Base-by-base conservation (phyloP, 92 coral and sea anemone genomes). In the Parazoanthus swiftii region DNA sequence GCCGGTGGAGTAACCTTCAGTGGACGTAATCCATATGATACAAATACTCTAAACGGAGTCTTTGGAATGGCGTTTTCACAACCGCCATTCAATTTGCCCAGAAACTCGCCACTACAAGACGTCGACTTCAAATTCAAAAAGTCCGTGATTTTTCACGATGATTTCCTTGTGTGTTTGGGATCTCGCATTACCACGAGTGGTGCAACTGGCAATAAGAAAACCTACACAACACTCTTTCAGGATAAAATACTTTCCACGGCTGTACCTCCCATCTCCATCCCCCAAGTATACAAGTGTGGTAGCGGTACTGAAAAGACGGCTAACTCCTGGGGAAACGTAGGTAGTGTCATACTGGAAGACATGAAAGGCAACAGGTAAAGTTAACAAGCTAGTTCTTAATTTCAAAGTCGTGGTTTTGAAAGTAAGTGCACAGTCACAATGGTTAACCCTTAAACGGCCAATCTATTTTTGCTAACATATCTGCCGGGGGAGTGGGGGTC, bases 141-240 rank as follows among this genome's bases (percentile, higher is more conserved):
- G 66, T 58, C 66, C 23, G 66, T 58, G 66, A 15, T 58, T 58
- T 58, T 58, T 58, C 66, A 58, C 66, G 66, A 58, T 20, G 66
- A 58, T 20, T 58, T 58, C 23, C 66, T 58, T 14, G 66, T 58
- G 66, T 58, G 66, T 20, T 2, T 58, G 76, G 33, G 76, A 71
- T 23, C 37, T 70, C 33, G 33, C 21, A 79, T 79, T 79, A 79
- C 39, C 6, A 79, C 82, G 4, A 46, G 82, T 14, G 82, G 82
- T 9, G 82, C 51, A 44, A 25, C 67, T n/a, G 59, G 37, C 15
- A 9, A 48, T 16, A 50, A 37, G 25, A 73, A 48, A 70, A 79
- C 58, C 6, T 74, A 85, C 26, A 89, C 92, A 51, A 85, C 89
- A 43, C 79, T 89, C 39, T 89, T 89, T 63, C 91, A 89, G 58